Percentiles rank a stretch among this genome's conserved stretches.
phyloP scores from a whole-genome alignment of 2,113 vertebrate genomes.

The Alces alces region DNA sequence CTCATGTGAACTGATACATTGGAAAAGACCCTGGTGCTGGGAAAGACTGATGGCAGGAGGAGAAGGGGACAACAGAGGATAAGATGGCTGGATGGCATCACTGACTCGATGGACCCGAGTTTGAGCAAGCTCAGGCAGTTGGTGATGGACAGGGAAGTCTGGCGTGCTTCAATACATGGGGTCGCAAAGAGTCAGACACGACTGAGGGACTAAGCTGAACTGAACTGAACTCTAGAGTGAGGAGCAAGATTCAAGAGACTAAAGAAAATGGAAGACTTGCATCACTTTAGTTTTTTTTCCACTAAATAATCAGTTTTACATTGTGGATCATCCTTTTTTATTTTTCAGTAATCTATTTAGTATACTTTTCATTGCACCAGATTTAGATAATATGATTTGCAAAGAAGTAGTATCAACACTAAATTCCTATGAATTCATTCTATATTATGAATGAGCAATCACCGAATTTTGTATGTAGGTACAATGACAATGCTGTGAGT shows the following conservation, averaged over 20 bases:
- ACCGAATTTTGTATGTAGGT: background rate
- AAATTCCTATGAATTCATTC: background rate
- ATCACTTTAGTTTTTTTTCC: background rate
- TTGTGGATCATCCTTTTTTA: background rate
- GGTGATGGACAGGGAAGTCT: background rate
- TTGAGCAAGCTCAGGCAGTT: background rate
- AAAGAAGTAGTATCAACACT: background rate
- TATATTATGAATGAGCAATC: background rate
- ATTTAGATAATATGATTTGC: background rate
- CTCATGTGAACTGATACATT: background rate
- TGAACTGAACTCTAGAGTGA: background rate
- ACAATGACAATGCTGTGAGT: background rate
- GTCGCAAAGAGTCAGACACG: background rate
- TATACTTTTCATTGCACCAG: background rate
- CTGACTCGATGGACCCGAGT: background rate
- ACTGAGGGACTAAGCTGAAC: background rate
- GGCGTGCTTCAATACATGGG: background rate
- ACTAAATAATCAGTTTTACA: background rate
- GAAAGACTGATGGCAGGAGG: background rate
- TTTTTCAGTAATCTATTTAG: background rate
- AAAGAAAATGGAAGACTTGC: background rate
- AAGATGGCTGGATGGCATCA: background rate
- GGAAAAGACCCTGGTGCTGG: background rate
- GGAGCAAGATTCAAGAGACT: background rate
- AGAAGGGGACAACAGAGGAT: background rate